Conservation (phyloP, 2,888 invertebrate species). For the Pachydiplax longipennis region DNA sequence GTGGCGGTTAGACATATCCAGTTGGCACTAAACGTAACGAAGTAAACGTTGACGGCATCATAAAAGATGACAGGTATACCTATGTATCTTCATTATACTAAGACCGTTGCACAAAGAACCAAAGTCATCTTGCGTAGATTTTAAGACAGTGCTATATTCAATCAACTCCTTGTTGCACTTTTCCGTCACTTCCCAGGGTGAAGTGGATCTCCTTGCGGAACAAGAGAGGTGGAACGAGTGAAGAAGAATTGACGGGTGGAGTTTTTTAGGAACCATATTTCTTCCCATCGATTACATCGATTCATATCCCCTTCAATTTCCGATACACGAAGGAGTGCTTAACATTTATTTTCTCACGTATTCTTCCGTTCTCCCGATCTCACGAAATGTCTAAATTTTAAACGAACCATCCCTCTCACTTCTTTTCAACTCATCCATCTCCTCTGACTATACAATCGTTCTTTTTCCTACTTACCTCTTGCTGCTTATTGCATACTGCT, state of each 20-base stretch:
- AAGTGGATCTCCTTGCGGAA: neutral
- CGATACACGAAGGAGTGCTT: neutral
- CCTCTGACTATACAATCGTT: neutral
- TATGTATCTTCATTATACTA: too few relatives aligned
- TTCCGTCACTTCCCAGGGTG: too few relatives aligned
- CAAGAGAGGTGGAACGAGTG: neutral
- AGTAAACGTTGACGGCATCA: too few relatives aligned
- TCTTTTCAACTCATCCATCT: neutral
- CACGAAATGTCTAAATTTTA: neutral
- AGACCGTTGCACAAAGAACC: too few relatives aligned
- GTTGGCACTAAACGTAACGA: too few relatives aligned
- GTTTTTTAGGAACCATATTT: neutral
- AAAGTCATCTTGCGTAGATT: too few relatives aligned
- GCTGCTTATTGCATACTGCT: too few relatives aligned
- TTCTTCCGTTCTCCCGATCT: neutral
- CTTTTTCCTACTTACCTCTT: too few relatives aligned
- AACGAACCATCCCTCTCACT: neutral
- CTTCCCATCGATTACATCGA: constrained; percentile 19
- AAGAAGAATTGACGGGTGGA: neutral
- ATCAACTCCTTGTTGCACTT: too few relatives aligned
- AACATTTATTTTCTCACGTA: constrained; percentile 12
- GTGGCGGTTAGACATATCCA: too few relatives aligned
- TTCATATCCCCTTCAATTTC: neutral
- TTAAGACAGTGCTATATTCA: too few relatives aligned
- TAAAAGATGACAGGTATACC: too few relatives aligned